A percentile compares a stretch with the other conserved stretches of the same genome.
phyloP scores from a whole-genome alignment of 2,797 vertebrate genomes.

The Poeciliopsis presidionis region DNA sequence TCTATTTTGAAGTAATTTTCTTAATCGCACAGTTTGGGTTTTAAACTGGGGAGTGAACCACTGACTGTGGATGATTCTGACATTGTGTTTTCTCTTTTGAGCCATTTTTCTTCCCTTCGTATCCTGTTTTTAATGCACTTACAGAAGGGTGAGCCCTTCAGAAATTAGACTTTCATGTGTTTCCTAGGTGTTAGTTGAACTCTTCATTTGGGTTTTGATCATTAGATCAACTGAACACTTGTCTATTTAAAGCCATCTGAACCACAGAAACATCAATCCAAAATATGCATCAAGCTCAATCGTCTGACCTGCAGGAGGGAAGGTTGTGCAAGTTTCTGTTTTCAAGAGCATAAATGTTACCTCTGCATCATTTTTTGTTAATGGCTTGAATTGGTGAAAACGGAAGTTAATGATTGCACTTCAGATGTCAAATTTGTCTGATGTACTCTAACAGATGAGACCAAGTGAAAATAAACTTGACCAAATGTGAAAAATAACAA shows the following conservation, averaged over 20 bases:
- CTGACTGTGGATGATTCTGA: constrained; percentile 45
- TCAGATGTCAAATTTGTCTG: constrained; percentile 54
- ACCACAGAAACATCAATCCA: background rate
- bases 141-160: constrained; percentile 27
- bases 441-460: constrained; percentile 70
- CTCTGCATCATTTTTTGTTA: constrained; percentile 45
- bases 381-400: constrained; percentile 49
- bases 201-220: constrained; percentile 30
- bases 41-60: constrained; percentile 52
- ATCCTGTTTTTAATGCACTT: constrained; percentile 65
- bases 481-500: constrained; percentile 58
- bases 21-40: constrained; percentile 10
- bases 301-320: constrained; percentile 28
- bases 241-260: background rate
- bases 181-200: constrained; percentile 27
- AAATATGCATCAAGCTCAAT: constrained; percentile 18
- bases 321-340: constrained; percentile 33
- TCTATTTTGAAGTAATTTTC: background rate
- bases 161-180: constrained; percentile 51
- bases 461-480: constrained; percentile 79
- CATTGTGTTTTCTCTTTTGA: constrained; percentile 41
- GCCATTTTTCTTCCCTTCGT: constrained; percentile 23
- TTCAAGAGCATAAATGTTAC: constrained; percentile 61
- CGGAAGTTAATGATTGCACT: constrained; percentile 47
- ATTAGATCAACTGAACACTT: background rate